phyloP scores from a whole-genome alignment of 2,797 vertebrate species.

The Nasua narica region DNA sequence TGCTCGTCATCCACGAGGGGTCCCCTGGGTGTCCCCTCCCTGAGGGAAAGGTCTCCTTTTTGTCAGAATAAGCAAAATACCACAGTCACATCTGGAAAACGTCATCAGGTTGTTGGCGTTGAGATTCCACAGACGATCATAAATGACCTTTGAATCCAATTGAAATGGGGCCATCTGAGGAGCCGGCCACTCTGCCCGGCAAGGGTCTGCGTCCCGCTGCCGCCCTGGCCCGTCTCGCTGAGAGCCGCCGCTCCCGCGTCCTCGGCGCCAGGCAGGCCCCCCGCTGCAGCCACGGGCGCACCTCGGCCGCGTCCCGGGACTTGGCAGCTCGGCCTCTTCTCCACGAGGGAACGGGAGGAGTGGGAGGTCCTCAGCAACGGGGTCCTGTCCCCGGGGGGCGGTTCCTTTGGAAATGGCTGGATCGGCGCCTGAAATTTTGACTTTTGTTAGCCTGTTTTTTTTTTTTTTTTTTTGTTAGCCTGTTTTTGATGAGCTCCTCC shows the following conservation, averaged over 20 bases:
- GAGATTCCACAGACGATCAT: not conserved
- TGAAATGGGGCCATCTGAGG: rapidly evolving
- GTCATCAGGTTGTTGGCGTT: not conserved
- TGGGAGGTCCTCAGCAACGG: rapidly evolving
- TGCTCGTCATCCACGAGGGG: too few species aligned
- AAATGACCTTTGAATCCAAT: not conserved
- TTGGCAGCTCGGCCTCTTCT: rapidly evolving
- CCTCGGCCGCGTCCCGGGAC: rapidly evolving
- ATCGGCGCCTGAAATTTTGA: not conserved
- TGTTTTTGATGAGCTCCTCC: not conserved
- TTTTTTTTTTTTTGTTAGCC: not conserved
- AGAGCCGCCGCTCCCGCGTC: not conserved
- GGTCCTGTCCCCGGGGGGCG: rapidly evolving
- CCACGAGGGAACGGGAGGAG: not conserved
- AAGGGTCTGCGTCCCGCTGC: not conserved
- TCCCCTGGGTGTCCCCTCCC: not conserved
- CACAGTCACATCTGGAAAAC: too few species aligned
- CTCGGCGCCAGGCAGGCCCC: not conserved
- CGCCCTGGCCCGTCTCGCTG: rapidly evolving
- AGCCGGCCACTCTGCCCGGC: rapidly evolving
- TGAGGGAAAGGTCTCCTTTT: not conserved
- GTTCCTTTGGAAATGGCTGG: not conserved
- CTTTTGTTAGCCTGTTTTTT: not conserved
- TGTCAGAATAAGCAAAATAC: not conserved
- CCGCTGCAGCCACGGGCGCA: not conserved